These are phyloP conservation scores for Micromys minutus DNA, from an alignment of 2,113 vertebrate species.

Conservation along the genomic window DNA sequence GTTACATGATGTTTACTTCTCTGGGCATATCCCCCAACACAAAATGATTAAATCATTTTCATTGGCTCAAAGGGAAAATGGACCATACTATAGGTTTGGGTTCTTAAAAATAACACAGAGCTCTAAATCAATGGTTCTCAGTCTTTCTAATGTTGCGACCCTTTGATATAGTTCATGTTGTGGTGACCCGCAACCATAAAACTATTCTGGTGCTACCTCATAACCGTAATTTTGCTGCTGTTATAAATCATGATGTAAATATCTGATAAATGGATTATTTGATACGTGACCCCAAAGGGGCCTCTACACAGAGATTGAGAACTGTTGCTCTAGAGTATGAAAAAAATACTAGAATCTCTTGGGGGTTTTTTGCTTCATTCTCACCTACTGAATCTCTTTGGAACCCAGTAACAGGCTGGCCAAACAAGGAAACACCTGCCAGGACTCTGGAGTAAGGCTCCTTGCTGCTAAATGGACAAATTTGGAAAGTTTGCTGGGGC, in stretches of 20 bases:
- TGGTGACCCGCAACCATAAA: background rate
- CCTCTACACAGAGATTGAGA: background rate
- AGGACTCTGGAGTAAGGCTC: background rate
- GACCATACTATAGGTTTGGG: conserved; percentile 6
- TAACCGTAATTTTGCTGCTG: background rate
- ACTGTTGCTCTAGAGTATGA: background rate
- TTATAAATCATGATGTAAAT: background rate
- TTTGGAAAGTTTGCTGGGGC: background rate
- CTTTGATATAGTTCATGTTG: background rate
- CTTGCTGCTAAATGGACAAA: background rate
- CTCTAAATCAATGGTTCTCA: background rate
- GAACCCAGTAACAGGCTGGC: background rate
- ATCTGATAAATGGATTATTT: background rate
- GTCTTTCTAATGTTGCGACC: background rate
- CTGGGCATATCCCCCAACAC: background rate
- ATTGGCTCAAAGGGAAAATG: conserved; percentile 12
- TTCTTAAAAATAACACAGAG: background rate
- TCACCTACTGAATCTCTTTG: background rate
- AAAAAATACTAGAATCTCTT: background rate
- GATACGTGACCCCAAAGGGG: background rate
- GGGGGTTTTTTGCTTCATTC: background rate
- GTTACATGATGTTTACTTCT: conserved; percentile 26
- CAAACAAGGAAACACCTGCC: background rate
- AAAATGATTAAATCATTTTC: conserved; percentile 46
- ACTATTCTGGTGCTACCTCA: background rate